Conservation (phyloP, 1,140 invertebrate genomes). For the Rhagoletis pomonella region DNA sequence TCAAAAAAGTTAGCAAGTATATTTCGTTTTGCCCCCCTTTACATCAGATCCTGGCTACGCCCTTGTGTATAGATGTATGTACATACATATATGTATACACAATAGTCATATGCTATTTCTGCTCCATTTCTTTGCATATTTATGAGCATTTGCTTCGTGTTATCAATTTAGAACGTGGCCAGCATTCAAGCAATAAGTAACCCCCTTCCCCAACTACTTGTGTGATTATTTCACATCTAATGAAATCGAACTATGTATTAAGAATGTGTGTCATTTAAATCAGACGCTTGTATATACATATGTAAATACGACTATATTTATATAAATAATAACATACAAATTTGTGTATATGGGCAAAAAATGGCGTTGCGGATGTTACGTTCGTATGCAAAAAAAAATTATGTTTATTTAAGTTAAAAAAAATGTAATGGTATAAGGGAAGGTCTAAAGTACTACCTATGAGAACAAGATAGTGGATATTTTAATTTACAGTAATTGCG, state of each 20-base stretch:
- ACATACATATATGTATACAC: too few species aligned
- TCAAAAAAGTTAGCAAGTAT: too few species aligned
- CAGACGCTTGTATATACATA: not conserved
- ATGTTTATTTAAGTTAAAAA: too few species aligned
- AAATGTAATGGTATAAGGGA: too few species aligned
- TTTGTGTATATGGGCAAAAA: not conserved
- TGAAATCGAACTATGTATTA: not conserved
- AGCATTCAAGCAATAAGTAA: conserved; percentile 61
- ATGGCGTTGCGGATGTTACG: too few species aligned
- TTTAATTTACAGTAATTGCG: too few species aligned
- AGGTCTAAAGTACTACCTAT: too few species aligned
- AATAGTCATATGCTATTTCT: conserved; percentile 51
- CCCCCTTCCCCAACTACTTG: not conserved
- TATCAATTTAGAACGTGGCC: conserved; percentile 72
- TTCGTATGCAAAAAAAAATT: too few species aligned
- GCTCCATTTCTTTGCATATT: conserved; percentile 65
- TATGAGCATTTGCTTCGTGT: conserved; percentile 63
- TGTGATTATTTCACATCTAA: not conserved
- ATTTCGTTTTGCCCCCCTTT: too few species aligned
- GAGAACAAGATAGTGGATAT: too few species aligned
- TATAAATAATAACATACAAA: not conserved
- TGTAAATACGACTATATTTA: not conserved
- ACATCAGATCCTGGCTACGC: too few species aligned
- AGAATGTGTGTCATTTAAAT: not conserved
- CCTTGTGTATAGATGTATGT: too few species aligned